A percentile compares a stretch with the other conserved stretches of the same genome.
Conservation (phyloP, 2,797 vertebrate genomes). For the Tarsius wallacei region DNA sequence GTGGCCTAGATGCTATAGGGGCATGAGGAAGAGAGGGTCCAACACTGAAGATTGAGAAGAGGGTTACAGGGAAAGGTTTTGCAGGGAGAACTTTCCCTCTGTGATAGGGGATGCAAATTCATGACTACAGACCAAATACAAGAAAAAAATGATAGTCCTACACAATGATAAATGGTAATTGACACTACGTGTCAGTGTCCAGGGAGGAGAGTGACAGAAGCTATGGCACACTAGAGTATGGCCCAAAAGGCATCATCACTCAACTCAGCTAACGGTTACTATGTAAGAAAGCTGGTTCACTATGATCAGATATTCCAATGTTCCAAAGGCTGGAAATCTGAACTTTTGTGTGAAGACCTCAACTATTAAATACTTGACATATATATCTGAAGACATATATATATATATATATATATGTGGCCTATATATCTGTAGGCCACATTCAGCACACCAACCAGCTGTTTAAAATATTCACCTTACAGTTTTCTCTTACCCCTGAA, state of each 20-base stretch:
- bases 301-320: conserved; percentile 45
- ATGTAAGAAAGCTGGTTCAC: not conserved
- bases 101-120: not conserved
- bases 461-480: not conserved
- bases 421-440: not conserved
- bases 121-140: not conserved
- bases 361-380: conserved; percentile 44
- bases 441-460: conserved; percentile 3
- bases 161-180: not conserved
- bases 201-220: not conserved
- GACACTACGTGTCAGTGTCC: not conserved
- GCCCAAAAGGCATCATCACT: not conserved
- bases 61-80: not conserved
- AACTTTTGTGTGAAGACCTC: conserved; percentile 43
- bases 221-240: not conserved
- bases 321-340: conserved; percentile 41
- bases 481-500: conserved; percentile 1
- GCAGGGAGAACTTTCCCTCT: not conserved
- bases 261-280: not conserved
- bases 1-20: not conserved
- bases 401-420: conserved; percentile 23
- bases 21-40: not conserved
- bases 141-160: not conserved
- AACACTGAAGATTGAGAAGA: not conserved
- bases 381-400: conserved; percentile 4